A percentile compares a stretch with the other conserved stretches of the same genome.
Conservation (phyloP, 2,113 vertebrate genomes). For the Physeter macrocephalus region DNA sequence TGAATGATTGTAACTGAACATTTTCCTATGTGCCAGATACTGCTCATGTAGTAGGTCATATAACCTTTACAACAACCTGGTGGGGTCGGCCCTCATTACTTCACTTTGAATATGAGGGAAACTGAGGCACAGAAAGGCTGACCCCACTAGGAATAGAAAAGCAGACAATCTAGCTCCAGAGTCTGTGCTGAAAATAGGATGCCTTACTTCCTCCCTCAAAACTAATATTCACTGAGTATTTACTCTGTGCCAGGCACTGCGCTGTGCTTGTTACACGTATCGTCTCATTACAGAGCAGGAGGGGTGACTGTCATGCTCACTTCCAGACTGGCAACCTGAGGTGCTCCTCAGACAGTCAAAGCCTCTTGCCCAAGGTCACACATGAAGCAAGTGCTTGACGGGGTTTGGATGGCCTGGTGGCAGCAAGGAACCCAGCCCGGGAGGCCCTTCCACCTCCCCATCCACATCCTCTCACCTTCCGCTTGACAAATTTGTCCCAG, state of each 20-base stretch:
- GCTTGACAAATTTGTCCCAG: constrained; percentile 97
- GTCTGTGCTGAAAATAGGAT: background rate
- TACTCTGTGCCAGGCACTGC: background rate
- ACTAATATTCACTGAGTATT: background rate
- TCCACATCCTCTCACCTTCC: constrained; percentile 86
- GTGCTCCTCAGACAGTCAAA: background rate
- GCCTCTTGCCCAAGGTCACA: background rate
- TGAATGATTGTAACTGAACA: background rate
- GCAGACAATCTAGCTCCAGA: background rate
- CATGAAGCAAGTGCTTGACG: background rate
- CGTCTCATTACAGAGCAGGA: background rate
- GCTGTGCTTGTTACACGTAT: accelerated
- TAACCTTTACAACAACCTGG: background rate
- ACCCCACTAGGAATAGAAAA: background rate
- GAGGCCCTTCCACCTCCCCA: background rate
- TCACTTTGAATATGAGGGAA: background rate
- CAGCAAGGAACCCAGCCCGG: background rate
- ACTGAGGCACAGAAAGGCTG: background rate
- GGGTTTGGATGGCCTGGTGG: background rate
- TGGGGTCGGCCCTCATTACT: background rate
- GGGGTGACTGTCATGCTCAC: background rate
- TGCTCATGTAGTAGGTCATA: background rate
- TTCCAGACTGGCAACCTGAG: background rate
- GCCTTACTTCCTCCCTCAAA: background rate
- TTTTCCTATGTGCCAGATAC: background rate